phyloP scores from a whole-genome alignment of 2,888 invertebrate genomes.

The Podabrus alpinus region DNA sequence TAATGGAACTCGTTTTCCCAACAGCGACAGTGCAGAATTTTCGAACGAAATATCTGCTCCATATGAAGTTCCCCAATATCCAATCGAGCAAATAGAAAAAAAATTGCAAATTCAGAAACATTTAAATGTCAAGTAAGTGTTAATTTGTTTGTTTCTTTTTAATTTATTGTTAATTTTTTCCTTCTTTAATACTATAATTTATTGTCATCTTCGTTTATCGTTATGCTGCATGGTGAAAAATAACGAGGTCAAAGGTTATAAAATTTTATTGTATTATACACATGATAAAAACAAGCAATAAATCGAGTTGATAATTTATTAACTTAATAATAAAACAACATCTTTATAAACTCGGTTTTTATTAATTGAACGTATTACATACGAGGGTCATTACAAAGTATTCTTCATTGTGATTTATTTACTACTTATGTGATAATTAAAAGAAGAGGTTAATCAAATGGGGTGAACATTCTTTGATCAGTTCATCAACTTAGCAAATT shows the following conservation, averaged over 20 bases:
- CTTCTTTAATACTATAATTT: not conserved
- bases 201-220: not conserved
- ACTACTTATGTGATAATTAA: no score
- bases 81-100: slow-evolving; percentile 95
- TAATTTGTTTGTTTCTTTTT: not conserved
- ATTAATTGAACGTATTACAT: no score
- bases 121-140: slow-evolving; percentile 76
- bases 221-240: not conserved
- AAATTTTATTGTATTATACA: not conserved
- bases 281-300: not conserved
- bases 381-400: no score
- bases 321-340: not conserved
- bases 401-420: no score
- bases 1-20: slow-evolving; percentile 49
- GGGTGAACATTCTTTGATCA: no score
- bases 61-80: slow-evolving; percentile 97
- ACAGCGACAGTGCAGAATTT: slow-evolving; percentile 61
- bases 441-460: no score
- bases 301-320: not conserved
- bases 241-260: not conserved
- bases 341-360: not conserved
- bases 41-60: slow-evolving; percentile 92
- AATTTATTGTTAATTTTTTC: not conserved
- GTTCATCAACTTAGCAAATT: no score
- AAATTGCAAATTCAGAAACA: slow-evolving; percentile 88